These are phyloP conservation scores for Pyrochroa serraticornis DNA, from an alignment of 2,888 invertebrate genomes.

Conservation along the genomic window DNA sequence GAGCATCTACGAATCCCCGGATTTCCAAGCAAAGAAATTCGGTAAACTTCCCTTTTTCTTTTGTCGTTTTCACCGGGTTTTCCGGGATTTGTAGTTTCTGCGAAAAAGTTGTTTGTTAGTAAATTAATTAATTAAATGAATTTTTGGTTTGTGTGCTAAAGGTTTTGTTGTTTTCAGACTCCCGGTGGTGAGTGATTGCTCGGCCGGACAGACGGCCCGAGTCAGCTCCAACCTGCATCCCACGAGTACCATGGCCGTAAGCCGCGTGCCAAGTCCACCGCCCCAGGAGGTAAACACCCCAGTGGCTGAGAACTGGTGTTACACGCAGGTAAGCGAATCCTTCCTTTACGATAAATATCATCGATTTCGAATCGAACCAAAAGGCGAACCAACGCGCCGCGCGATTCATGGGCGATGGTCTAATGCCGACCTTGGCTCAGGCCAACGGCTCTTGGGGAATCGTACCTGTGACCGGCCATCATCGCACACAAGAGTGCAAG, in stretches of 20 bases:
- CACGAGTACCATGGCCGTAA: conserved; percentile 94
- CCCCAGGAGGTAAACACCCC: conserved; percentile 95
- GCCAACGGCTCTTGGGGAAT: conserved; percentile 32
- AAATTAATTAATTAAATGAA: no score
- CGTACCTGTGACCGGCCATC: conserved; percentile 28
- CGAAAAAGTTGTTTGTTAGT: no score
- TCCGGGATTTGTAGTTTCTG: no score
- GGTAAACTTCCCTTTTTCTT: background rate
- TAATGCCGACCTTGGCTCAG: conserved; percentile 27
- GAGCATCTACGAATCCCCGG: background rate
- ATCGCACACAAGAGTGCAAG: conserved; percentile 11
- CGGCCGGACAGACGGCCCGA: conserved; percentile 84
- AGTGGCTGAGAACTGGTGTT: conserved; percentile 99
- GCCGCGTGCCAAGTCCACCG: conserved; percentile 94
- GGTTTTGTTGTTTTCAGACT: conserved; percentile 66
- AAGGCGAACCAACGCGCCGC: conserved; percentile 17
- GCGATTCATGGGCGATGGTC: conserved; percentile 17
- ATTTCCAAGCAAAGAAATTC: background rate
- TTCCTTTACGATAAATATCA: conserved; percentile 7
- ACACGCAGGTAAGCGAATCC: conserved; percentile 84
- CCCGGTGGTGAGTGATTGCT: conserved; percentile 77
- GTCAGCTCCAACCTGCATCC: conserved; percentile 81
- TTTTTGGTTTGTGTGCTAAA: no score
- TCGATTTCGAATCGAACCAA: conserved; percentile 15
- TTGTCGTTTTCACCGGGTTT: no score